phyloP scores from a whole-genome alignment of 2,113 vertebrate species.

The Aegotheles bennettii region DNA sequence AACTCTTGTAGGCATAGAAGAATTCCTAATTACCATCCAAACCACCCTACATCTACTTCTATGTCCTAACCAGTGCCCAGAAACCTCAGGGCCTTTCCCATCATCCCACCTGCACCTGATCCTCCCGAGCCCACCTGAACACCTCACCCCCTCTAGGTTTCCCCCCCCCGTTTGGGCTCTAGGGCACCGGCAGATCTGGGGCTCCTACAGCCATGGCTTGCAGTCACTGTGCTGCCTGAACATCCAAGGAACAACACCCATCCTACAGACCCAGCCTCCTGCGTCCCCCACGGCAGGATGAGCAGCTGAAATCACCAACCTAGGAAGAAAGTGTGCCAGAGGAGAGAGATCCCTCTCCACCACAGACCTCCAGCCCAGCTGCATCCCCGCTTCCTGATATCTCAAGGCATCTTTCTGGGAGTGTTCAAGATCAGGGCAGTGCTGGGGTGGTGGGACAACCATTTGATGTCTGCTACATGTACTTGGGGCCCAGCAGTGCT shows the following conservation, averaged over 20 bases:
- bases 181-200: neutral
- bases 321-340: neutral
- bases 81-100: neutral
- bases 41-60: neutral
- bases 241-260: neutral
- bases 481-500: neutral
- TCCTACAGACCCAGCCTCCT: neutral
- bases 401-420: neutral
- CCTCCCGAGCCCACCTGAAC: neutral
- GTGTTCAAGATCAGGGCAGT: neutral
- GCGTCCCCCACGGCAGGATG: neutral
- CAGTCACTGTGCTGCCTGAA: neutral
- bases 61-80: neutral
- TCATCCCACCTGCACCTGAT: neutral
- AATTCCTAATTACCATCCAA: neutral
- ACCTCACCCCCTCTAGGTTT: neutral
- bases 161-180: neutral
- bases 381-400: neutral
- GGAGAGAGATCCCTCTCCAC: neutral
- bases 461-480: neutral
- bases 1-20: neutral
- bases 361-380: neutral
- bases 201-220: neutral
- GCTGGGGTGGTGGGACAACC: fast-evolving
- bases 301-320: neutral